Base-by-base conservation (phyloP, 53 echinoderm and acorn worm species). In the Paracentrotus lividus region DNA sequence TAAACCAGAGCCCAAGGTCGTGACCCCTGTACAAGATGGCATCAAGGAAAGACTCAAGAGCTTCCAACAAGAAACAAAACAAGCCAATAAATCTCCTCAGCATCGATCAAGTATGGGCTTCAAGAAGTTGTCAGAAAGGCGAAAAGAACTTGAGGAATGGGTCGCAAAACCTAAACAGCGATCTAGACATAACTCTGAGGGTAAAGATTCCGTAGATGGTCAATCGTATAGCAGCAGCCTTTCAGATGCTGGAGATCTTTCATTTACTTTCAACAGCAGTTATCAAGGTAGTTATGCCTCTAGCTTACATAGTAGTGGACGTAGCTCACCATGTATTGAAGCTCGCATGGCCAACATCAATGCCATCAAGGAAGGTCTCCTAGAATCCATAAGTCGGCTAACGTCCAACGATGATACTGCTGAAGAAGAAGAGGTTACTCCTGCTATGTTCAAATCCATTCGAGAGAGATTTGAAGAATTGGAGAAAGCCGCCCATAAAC, bases 401-500 rank as follows among this genome's bases (percentile, higher is more conserved):
- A 85, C 94, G 21, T 56, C 93, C 84, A 45, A 32, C 38, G 76
- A 77, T 5, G 90, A 85, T 4, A 21, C 92, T 33, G 49, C 88
- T 18, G 95, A 96, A 47, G 96, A 94, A 45, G 96, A 97, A 42
- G 90, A 90, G 64, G 77, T 92, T 23, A 93, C 95, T 49, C 93
- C 96, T 5, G 58, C 94, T 72, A 91, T 95, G 84, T 97, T 98
- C 75, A 96, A 97, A 53, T 96, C 98, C 0, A 90, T 98, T 51
- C 93, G 95, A 49, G 96, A 98, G 31, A 93, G 98, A 68, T 96
- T 96, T 58, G 93, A 95, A 77, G 98, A 97, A 85, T 92, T 98
- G 45, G 95, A 98, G 49, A 95, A 95, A 77, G 97, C 98, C n/a
- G 95, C 95, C 43, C 94, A 95, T 16, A 98, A 97, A 58, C 98